Base-by-base conservation (phyloP, 1,140 invertebrate species). In the Zaprionus nigranus region DNA sequence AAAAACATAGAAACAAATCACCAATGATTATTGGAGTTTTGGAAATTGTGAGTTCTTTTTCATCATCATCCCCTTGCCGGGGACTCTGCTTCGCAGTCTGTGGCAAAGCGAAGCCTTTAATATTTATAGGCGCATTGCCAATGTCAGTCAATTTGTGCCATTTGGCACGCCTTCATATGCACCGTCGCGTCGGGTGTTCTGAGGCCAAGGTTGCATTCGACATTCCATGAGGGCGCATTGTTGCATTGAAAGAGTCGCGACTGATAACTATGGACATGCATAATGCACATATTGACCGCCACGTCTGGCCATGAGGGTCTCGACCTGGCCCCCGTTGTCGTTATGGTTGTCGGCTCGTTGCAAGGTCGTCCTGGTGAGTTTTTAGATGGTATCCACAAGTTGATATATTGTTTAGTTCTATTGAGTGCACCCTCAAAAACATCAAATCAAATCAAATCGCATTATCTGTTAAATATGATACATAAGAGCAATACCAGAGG, bases 161-260 rank as follows among this genome's bases (percentile, higher is more conserved):
- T 65, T 85, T 72, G 75, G 82, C 63, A 70, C 66, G 73, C 80
- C 80, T 88, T 78, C 78, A 53, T 26, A 73, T 72, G 53, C 40
- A 65, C 43, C 53, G 43, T 60, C 63, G 66, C 77, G 53, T 58
- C 46, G 46, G 17, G 17, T 49, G 69, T 76, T 81, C 53, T 64
- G 53, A 15, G 73, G 66, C 73, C 83, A 87, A 87, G 84, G 84
- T 79, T 83, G 81, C 78, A 64, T 72, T 74, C 68, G 76, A 69
- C 84, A 78, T 88, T 78, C 59, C 66, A 84, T 88, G 75, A 73
- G 83, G 83, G 83, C 82, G 84, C 85, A 74, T 72, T 87, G 82
- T 79, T 68, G 53, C 74, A 76, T 56, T 72, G 62, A 51, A 51
- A 67, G 43, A 78, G 34, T 3, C 15, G n/a, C 24, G 34, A 15